Conservation (phyloP, 2,113 vertebrate genomes). For the Ia io region DNA sequence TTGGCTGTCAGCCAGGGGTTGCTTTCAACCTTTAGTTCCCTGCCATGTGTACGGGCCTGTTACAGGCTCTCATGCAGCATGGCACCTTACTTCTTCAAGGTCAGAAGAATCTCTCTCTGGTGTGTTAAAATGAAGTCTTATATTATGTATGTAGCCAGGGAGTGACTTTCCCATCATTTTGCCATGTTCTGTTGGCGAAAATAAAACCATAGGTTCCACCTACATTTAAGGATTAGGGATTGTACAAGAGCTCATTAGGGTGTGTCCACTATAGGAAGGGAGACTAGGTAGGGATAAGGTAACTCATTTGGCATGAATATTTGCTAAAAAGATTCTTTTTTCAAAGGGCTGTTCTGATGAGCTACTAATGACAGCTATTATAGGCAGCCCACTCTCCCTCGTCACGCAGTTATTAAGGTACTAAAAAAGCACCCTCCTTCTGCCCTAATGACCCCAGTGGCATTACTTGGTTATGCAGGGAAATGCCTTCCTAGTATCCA, state of each 20-base stretch:
- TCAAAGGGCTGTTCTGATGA: slow-evolving; percentile 25
- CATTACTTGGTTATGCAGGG: neutral
- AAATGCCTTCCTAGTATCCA: neutral
- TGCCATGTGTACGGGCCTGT: neutral
- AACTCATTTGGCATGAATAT: neutral
- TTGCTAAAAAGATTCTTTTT: slow-evolving; percentile 65
- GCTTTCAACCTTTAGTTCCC: neutral
- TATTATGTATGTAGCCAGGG: neutral
- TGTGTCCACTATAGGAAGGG: neutral
- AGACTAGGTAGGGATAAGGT: neutral
- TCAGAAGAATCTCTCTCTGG: neutral
- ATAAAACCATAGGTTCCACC: neutral
- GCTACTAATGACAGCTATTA: neutral
- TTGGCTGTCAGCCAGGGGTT: neutral
- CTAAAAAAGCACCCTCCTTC: neutral
- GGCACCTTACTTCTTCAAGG: neutral
- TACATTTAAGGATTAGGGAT: neutral
- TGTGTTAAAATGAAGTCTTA: neutral
- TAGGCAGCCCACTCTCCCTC: slow-evolving; percentile 19
- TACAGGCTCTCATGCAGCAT: neutral
- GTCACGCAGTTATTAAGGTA: neutral
- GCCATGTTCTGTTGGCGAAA: neutral
- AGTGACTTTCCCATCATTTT: neutral
- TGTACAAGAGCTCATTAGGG: neutral
- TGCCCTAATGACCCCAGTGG: neutral